phyloP scores from a whole-genome alignment of 2,113 vertebrate genomes.

The Rhea pennata region DNA sequence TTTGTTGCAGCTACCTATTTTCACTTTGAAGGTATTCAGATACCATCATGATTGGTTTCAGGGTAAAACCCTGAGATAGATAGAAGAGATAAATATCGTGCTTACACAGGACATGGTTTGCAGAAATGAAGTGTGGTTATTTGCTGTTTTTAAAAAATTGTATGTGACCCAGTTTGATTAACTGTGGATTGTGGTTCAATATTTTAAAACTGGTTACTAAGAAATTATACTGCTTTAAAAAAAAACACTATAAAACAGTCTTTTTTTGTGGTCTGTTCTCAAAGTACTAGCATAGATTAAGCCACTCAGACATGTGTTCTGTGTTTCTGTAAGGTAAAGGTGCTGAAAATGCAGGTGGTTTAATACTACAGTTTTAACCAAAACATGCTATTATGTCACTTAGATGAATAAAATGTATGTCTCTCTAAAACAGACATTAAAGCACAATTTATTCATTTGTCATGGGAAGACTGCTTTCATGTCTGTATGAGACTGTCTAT shows the following conservation, averaged over 20 bases:
- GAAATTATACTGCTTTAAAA: conserved; percentile 47
- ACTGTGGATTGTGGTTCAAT: conserved; percentile 64
- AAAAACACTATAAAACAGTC: conserved; percentile 41
- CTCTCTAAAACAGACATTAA: neutral
- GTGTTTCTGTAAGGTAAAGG: neutral
- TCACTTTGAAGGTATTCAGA: neutral
- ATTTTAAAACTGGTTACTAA: conserved; percentile 59
- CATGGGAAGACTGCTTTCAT: neutral
- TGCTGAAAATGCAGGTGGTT: neutral
- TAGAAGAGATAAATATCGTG: neutral
- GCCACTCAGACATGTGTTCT: neutral
- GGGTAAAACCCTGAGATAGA: neutral
- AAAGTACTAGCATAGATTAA: neutral
- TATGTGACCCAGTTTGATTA: conserved; percentile 76
- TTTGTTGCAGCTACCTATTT: neutral
- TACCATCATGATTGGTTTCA: neutral
- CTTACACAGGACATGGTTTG: conserved; percentile 37
- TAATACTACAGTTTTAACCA: neutral
- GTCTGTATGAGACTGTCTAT: neutral
- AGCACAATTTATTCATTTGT: neutral
- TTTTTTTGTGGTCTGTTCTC: conserved; percentile 52
- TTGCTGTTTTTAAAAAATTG: conserved; percentile 50
- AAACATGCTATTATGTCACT: neutral
- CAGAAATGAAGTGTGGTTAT: conserved; percentile 12
- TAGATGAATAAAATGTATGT: neutral